Evolutionary conservation across 2,888 invertebrate species (phyloP), one percentile per base, ranked within the genome.

Genomic region (Tillus elongatus): DNA sequence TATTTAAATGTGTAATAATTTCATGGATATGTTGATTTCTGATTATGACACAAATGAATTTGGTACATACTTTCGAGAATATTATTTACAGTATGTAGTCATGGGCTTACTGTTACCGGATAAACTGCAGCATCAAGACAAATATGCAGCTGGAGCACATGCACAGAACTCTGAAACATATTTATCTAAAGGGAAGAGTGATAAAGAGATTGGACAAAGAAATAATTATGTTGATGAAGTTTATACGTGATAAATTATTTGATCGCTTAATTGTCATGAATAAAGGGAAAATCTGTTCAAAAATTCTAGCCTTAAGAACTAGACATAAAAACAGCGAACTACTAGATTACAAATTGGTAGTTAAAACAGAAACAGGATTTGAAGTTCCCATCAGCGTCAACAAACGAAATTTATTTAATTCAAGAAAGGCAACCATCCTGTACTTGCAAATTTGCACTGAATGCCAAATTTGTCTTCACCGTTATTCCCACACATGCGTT

Each of bases 131-230:
- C 4, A 19, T 54, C 2, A 53, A 54, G 33, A 46, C 45, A 2
- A 52, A 53, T 35, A 51, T 49, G 43, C 44, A 50, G 31, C 14
- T 53, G 8, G 54, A 54, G 39, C 37, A 39, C 2, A 46, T 54
- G 46, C 51, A 52, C 33, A 42, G 42, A 19, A 44, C 40, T 1
- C 11, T 53, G 4, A 51, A 36, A 47, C 40, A 51, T 36, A 34
- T 45, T 4, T 52, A 50, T 33, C 26, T 53, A 9, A 35, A 45
- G 6, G 51, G 51, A 12, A 49, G 47, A 33, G 42, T 37, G 15
- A 43, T 42, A 4, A 50, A 52, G 31, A 28, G 48, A 24, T 37
- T 51, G 3, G 50, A 50, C 15, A 49, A 43, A 35, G 41, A 42
- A 4, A 29, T 52, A 2, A 29, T 37, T 14, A 45, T 43, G n/a